phyloP scores from a whole-genome alignment of 2,113 vertebrate species.

The Smithornis capensis region DNA sequence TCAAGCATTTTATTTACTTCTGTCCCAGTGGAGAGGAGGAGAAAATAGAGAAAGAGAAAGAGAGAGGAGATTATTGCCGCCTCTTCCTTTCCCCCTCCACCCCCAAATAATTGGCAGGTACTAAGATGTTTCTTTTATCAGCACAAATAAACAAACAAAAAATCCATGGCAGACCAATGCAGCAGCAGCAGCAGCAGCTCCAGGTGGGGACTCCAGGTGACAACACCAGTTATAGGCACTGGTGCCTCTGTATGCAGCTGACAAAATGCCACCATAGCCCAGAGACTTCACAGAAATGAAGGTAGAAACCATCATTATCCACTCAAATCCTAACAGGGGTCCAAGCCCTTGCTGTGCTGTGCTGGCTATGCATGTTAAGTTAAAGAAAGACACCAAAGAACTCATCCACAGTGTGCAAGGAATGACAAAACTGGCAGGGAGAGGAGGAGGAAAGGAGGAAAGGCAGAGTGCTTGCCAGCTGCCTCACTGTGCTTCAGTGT shows the following conservation, averaged over 20 bases:
- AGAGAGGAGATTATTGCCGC: neutral
- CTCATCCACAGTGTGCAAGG: neutral
- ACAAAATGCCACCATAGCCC: neutral
- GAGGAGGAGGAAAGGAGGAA: neutral
- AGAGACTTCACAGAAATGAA: neutral
- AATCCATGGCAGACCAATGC: neutral
- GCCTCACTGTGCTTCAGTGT: neutral
- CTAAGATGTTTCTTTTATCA: constrained; percentile 25
- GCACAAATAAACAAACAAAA: neutral
- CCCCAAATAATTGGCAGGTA: constrained; percentile 19
- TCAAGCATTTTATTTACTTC: constrained; percentile 67
- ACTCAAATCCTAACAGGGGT: neutral
- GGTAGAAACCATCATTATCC: neutral
- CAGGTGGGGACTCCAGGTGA: constrained; percentile 1
- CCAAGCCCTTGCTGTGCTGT: neutral
- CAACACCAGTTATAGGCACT: neutral
- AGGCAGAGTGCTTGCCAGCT: neutral
- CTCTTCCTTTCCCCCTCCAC: neutral
- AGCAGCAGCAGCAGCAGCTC: neutral
- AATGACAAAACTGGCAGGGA: neutral
- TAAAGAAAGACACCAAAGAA: constrained; percentile 34
- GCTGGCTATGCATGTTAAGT: neutral
- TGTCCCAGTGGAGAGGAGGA: neutral
- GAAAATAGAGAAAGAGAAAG: neutral
- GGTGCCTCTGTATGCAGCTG: neutral